Percentiles rank a stretch among this genome's conserved stretches.
Conservation (phyloP, 1,140 invertebrate genomes). For the Drosophila funebris region DNA sequence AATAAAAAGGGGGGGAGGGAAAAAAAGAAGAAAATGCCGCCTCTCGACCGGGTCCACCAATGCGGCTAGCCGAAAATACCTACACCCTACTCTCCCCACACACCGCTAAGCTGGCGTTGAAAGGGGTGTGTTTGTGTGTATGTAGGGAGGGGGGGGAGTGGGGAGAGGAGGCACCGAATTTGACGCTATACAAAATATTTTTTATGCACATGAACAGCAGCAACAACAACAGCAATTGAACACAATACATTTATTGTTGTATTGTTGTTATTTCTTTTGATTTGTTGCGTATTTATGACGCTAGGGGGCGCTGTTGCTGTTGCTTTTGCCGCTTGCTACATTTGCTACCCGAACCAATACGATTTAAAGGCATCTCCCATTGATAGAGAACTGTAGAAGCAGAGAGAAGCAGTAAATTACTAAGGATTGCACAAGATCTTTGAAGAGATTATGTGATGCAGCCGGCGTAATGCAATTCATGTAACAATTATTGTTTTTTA, state of each 20-base stretch:
- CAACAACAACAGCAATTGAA: slow-evolving; percentile 9
- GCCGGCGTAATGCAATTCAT: too few species aligned
- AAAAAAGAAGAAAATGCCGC: background rate
- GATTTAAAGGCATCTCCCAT: background rate
- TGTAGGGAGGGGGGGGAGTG: background rate
- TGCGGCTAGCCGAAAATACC: slow-evolving; percentile 54
- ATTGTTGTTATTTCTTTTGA: slow-evolving; percentile 64
- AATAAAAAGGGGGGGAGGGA: background rate
- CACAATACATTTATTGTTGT: slow-evolving; percentile 50
- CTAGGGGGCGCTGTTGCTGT: slow-evolving; percentile 26
- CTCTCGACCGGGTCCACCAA: slow-evolving; percentile 31
- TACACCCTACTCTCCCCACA: background rate
- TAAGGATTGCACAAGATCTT: too few species aligned
- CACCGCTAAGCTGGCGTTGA: background rate
- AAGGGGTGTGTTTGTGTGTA: too few species aligned
- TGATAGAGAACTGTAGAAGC: background rate
- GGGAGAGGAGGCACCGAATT: background rate
- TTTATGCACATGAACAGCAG: slow-evolving; percentile 24
- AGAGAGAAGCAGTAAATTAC: too few species aligned
- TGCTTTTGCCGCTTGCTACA: slow-evolving; percentile 4
- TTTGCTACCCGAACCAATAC: background rate
- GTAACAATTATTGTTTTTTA: too few species aligned
- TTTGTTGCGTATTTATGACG: slow-evolving; percentile 72
- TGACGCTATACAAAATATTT: slow-evolving; percentile 38
- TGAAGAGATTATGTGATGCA: too few species aligned